Evolutionary conservation across 2,113 vertebrate genomes (phyloP), one percentile per base, ranked within the genome.

Genomic region (Hippocampus guttulatus): DNA sequence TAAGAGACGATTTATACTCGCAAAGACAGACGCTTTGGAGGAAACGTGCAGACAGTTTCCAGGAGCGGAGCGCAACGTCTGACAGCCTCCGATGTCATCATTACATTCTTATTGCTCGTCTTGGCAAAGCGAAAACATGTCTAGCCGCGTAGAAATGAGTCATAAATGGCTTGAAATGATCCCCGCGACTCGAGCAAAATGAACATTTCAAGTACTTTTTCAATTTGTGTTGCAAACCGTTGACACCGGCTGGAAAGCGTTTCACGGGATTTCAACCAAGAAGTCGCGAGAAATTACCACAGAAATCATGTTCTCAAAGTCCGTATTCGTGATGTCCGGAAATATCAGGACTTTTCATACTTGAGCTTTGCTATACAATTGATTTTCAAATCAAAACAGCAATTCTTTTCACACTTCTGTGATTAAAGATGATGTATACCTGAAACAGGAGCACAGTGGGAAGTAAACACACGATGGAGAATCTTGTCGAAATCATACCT

Each of bases 81-180:
- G 61, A 63, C 61, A 63, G 61, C 61, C 61, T 63, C 61, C 8
- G 20, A 63, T 63, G 61, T 63, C 61, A 40, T 63, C 30, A 63
- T 63, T 63, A 63, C 61, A 40, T 63, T 38, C 21, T 40, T 40
- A 20, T 1, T 63, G 33, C 21, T 38, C 15, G 33, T 23, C 52
- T 55, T 55, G 52, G 52, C 52, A 55, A 23, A 55, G 52, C 52
- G 11, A 23, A 55, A 55, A 23, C 61, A 21, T 41, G 61, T 63
- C 33, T 33, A 2, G 30, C 61, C 20, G 23, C 20, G 10, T 63
- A 21, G 30, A 63, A 63, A 40, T 21, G 3, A n/a, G 20, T 63
- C 61, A 63, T 20, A 21, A 33, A 38, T 38, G 30, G 2, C 30
- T 61, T 20, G 6, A 33, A 33, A 33, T 33, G 16, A 61, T 38